Percentiles rank a stretch among this genome's conserved stretches.
Evolutionary conservation across 1,140 invertebrate species (phyloP).

Genomic region (Drosophila persimilis): DNA sequence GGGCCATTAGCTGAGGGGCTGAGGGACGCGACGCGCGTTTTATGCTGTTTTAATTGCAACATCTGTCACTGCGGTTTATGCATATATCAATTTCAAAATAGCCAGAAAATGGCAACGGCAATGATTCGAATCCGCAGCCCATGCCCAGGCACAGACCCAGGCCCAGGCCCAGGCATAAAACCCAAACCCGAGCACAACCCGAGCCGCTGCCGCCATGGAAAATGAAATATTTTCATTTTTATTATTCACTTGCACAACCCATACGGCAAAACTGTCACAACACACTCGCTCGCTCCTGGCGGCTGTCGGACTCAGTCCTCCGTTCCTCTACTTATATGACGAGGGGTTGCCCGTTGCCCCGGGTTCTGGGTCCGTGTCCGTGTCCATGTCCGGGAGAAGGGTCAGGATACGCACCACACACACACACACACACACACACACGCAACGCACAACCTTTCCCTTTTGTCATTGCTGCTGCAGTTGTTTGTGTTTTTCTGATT

Average conservation of each 20-base stretch:
- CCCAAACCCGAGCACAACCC: slow-evolving; percentile 24
- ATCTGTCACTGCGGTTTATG: slow-evolving; percentile 83
- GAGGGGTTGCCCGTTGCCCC: slow-evolving; percentile 25
- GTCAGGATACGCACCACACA: slow-evolving; percentile 53
- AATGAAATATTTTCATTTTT: slow-evolving; percentile 79
- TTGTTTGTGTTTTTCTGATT: slow-evolving; percentile 44
- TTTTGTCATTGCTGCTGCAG: slow-evolving; percentile 35
- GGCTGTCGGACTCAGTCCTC: slow-evolving; percentile 36
- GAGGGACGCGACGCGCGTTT: slow-evolving; percentile 52
- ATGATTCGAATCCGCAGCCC: slow-evolving; percentile 29
- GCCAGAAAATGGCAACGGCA: slow-evolving; percentile 64
- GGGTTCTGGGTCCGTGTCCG: slow-evolving; percentile 8
- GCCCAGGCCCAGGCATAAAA: slow-evolving; percentile 18
- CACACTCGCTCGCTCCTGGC: slow-evolving; percentile 41
- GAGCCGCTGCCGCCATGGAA: slow-evolving; percentile 46
- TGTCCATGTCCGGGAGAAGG: slow-evolving; percentile 21
- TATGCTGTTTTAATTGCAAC: slow-evolving; percentile 83
- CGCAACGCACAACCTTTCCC: slow-evolving; percentile 18
- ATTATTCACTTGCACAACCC: slow-evolving; percentile 60
- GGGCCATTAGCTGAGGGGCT: slow-evolving; percentile 34
- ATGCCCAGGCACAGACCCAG: slow-evolving; percentile 22
- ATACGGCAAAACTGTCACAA: slow-evolving; percentile 73
- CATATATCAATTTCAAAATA: slow-evolving; percentile 81
- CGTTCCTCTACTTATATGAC: slow-evolving; percentile 24
- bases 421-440: slow-evolving; percentile 9